phyloP scores from a whole-genome alignment of 2,113 vertebrate species.

The Catharus bicknelli region DNA sequence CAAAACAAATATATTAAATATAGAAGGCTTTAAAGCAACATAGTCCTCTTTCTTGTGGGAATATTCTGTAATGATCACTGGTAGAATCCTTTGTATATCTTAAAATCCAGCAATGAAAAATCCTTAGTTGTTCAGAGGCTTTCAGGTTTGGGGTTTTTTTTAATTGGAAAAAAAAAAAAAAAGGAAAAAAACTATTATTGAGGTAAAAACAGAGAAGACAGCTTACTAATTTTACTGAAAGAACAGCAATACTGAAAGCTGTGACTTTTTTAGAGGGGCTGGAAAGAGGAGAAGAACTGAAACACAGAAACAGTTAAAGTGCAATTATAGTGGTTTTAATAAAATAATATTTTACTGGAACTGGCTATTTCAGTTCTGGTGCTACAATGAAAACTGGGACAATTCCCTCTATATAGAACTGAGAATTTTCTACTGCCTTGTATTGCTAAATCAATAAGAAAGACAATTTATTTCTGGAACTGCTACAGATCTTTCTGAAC shows the following conservation, averaged over 20 bases:
- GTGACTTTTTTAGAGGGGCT: neutral
- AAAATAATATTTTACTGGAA: neutral
- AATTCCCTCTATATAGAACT: neutral
- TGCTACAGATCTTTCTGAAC: slow-evolving; percentile 12
- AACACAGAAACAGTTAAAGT: neutral
- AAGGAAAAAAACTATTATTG: neutral
- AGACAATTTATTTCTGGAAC: slow-evolving; percentile 28
- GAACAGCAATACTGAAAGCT: neutral
- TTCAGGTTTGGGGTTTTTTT: neutral
- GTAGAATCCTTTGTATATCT: neutral
- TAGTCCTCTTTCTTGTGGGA: slow-evolving; percentile 7
- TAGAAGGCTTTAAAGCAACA: neutral
- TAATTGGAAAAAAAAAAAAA: neutral
- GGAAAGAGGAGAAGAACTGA: neutral
- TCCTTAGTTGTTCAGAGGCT: neutral
- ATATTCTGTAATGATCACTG: neutral
- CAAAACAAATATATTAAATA: slow-evolving; percentile 38
- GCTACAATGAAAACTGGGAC: slow-evolving; percentile 27
- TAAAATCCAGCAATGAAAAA: slow-evolving; percentile 6
- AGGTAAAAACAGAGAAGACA: neutral
- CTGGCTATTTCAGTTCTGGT: neutral
- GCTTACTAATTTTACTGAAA: neutral
- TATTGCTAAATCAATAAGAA: slow-evolving; percentile 34
- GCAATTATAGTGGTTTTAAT: neutral
- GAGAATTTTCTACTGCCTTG: slow-evolving; percentile 9